Evolutionary conservation across 2,888 invertebrate genomes (phyloP).

Genomic region (Dusona sp.): DNA sequence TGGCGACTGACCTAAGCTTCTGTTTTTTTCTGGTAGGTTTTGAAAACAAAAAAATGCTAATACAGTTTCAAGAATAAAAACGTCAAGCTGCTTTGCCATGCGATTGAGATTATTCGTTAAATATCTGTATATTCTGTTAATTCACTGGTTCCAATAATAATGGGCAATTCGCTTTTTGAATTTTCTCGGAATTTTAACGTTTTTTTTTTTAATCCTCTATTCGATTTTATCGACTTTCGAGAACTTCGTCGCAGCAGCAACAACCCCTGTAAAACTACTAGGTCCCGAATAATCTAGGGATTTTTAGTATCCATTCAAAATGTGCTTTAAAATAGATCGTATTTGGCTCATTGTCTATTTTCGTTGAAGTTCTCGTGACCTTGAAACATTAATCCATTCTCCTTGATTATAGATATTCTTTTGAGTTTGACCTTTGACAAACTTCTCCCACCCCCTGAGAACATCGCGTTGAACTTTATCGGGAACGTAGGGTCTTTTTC

Average conservation of each 20-base stretch:
- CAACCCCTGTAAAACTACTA: background rate
- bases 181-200: too few species aligned
- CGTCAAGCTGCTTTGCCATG: too few species aligned
- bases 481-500: background rate
- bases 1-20: too few species aligned
- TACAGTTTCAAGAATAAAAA: too few species aligned
- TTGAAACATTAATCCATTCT: background rate
- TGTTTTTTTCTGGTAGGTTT: too few species aligned
- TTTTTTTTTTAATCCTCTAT: too few species aligned
- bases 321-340: background rate
- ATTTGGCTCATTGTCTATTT: background rate
- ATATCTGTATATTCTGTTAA: too few species aligned
- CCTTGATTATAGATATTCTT: background rate
- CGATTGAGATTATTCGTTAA: too few species aligned
- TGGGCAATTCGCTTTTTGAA: too few species aligned
- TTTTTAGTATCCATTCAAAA: background rate
- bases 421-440: background rate
- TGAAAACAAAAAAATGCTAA: too few species aligned
- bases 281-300: background rate
- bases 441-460: background rate
- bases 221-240: too few species aligned
- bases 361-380: background rate
- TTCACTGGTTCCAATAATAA: too few species aligned
- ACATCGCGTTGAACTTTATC: background rate
- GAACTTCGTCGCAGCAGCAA: background rate